Conservation (phyloP, 2,113 vertebrate species). For the Xiphias gladius region DNA sequence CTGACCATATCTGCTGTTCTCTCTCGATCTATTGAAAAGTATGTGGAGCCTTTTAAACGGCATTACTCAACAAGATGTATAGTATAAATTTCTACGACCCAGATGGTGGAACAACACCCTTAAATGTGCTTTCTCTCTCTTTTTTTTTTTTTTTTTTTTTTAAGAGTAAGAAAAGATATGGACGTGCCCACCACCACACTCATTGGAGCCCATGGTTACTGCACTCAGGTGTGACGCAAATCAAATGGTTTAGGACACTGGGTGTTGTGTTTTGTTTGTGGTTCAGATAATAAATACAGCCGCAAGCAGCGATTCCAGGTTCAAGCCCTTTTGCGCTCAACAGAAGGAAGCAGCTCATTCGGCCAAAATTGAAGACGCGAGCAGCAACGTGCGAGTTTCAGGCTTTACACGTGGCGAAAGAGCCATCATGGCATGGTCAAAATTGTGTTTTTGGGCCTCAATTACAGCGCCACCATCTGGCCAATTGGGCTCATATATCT, state of each 20-base stretch:
- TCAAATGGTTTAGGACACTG: background rate
- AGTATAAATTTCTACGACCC: background rate
- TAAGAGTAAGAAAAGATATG: slow-evolving; percentile 91
- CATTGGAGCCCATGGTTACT: slow-evolving; percentile 95
- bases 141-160: slow-evolving; percentile 31
- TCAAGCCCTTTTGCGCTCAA: no score
- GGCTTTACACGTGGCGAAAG: no score
- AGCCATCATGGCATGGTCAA: no score
- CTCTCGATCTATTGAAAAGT: slow-evolving; percentile 91
- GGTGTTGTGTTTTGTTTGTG: slow-evolving; percentile 1
- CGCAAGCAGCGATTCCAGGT: no score
- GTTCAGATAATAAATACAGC: background rate
- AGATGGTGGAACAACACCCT: background rate
- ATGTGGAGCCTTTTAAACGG: slow-evolving; percentile 62
- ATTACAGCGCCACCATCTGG: no score
- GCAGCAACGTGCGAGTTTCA: no score
- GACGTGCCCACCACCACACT: slow-evolving; percentile 89
- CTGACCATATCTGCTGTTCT: slow-evolving; percentile 92
- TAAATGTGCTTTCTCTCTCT: background rate
- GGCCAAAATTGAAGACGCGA: no score
- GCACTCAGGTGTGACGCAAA: slow-evolving; percentile 89
- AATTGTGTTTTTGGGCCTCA: no score
- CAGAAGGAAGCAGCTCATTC: no score
- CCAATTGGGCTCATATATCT: no score
- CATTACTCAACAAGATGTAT: background rate